Base-by-base conservation (phyloP, 2,888 invertebrate species). In the Nasonia oneida region DNA sequence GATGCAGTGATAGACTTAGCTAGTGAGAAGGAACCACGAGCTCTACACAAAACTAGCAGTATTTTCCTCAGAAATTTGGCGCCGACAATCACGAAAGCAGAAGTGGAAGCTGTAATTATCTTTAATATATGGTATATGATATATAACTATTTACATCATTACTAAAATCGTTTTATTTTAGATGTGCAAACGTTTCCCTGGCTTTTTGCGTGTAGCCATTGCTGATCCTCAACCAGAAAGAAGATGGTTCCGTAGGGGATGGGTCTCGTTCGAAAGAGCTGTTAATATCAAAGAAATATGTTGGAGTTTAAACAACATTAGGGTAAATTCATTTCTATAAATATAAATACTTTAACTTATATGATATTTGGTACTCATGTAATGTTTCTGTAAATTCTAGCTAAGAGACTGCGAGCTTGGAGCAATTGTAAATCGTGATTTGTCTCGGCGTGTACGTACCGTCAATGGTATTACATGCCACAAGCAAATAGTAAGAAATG, bases 201-300 rank as follows among this genome's bases (percentile, higher is more conserved):
- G 99, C 0, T 99, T 98, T 93, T 94, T 99, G 85, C 96, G 99
- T 80, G 98, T 99, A 15, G 99, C 99, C 0, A 95, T 99, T 83
- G 99, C 99, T 0, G 99, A 99, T 94, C 99, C 99, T 0, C 96
- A 98, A 91, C 98, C 98, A 0, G 99, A 99, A 92, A 95, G 99
- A 37, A 96, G 98, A 71, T 99, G 99, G 97, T 97, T 98, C 94
- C 96, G 99, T 18, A 96, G 99, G 77, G 99, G 99, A 67, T 99
- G 99, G 99, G 98, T 99, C 57, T 99, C 99, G 0, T 99, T 99
- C 94, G 97, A 98, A 89, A 95, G 99, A 33, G 97, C 98, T 91
- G 99, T 99, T 74, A 99, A 99, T 94, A 99, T 99, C 89, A 99
- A 99, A 93, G 99, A 99, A 92, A 99, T 99, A 89, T 99, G 99